A percentile compares a stretch with the other conserved stretches of the same genome.
These are phyloP conservation scores for Pseudomugil tenellus DNA, from an alignment of 2,797 vertebrate genomes.

Conservation along the genomic window DNA sequence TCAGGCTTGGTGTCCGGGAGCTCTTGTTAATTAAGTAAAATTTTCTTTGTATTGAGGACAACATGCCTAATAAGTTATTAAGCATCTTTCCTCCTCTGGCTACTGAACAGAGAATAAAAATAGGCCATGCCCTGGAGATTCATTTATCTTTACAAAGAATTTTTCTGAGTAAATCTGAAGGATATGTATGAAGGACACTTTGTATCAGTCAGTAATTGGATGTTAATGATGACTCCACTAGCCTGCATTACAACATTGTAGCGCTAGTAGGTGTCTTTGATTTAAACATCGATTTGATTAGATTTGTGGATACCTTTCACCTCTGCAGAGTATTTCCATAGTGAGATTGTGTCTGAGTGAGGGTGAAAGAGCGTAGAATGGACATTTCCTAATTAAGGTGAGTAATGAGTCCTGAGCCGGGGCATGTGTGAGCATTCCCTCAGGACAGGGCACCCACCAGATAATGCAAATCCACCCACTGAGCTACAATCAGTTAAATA, in stretches of 20 bases:
- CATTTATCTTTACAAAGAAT: constrained; percentile 76
- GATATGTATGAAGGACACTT: constrained; percentile 78
- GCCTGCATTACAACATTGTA: constrained; percentile 61
- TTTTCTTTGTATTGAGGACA: constrained; percentile 65
- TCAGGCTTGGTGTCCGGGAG: constrained; percentile 12
- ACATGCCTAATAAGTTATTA: constrained; percentile 71
- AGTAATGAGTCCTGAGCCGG: constrained; percentile 81
- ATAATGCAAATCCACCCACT: constrained; percentile 78
- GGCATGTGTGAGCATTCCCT: constrained; percentile 76
- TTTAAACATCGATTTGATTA: constrained; percentile 80
- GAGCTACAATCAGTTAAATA: constrained; percentile 80
- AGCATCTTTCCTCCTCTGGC: constrained; percentile 61
- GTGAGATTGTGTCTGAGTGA: constrained; percentile 73
- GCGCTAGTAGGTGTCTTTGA: constrained; percentile 67
- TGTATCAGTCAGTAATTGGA: constrained; percentile 78
- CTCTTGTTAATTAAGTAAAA: constrained; percentile 53
- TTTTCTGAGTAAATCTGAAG: constrained; percentile 72
- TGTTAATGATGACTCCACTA: constrained; percentile 78
- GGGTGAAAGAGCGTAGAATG: constrained; percentile 68
- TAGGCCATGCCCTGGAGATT: constrained; percentile 67
- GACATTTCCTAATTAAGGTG: constrained; percentile 84
- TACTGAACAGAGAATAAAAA: constrained; percentile 66
- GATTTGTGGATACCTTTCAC: constrained; percentile 79
- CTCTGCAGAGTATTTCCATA: constrained; percentile 74
- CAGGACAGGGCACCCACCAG: constrained; percentile 75